Base-by-base conservation (phyloP, 2,797 vertebrate species). In the Parambassis ranga region DNA sequence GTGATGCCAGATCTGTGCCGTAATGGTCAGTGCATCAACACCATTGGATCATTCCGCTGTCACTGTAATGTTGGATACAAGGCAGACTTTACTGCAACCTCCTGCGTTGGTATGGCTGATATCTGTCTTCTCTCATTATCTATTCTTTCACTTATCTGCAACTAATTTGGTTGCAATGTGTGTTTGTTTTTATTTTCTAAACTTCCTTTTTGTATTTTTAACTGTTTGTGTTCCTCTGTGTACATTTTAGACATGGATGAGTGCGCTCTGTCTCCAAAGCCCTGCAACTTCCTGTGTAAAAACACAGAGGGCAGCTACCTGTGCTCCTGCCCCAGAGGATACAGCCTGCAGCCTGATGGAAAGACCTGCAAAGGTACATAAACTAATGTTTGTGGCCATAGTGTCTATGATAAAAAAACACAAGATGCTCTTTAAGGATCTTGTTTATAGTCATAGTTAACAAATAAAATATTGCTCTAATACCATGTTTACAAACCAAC, bases 231-330 rank as follows among this genome's bases (percentile, higher is more conserved):
- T 20, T 23, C 1, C 7, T 53, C 18, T 56, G 4, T 56, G 10
- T 32, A 10, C 36, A 6, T 70, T 71, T 20, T 69, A 98, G 96
- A 98, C 71, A 69, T 94, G 88, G 94, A 98, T 1, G 97, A 98
- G 80, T 98, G 96, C 1, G 83, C 91, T 57, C 93, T 95, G 81
- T 94, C 94, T 31, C 96, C 96, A 0, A 94, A 94, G 44, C 96
- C 94, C 0, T 98, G 96, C 33, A 94, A 96, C 86, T 97, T 96
- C 92, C 91, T 96, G 89, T 98, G 96, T 89, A 98, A 96, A 84
- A 98, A 98, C 90, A 95, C 94, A 0, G 94, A 97, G 58, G 96
- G 96, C 76, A 95, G 96, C 84, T 98, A 96, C 91, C 91, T 95
- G 38, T 98, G 96, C 79, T 94, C 95, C 47, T 98, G 96, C 58